Base-by-base conservation (phyloP, 1,140 invertebrate species). In the Drosophila trapezifrons region DNA sequence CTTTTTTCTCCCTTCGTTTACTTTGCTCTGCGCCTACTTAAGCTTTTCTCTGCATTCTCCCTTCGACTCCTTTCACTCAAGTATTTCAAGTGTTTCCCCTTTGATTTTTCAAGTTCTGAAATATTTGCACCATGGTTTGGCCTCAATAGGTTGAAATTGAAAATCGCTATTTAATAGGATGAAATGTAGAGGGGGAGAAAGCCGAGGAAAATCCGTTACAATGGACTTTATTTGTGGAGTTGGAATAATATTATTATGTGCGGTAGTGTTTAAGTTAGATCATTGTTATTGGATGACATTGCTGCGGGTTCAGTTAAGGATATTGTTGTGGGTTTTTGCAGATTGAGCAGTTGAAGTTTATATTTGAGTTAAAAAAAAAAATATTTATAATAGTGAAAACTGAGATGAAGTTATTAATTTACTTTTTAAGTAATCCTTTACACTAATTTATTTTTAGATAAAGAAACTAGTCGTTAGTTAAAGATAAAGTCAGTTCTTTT, bases 1-100 rank as follows among this genome's bases (percentile, higher is more conserved):
- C 49, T 8, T 15, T 18, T 42, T 10, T 27, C 35, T 43, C 25
- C 37, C 40, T 51, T 46, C 56, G 42, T 25, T 60, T 59, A 37
- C 57, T 65, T 76, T 55, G 25, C 47, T 43, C 47, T 69, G 75
- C 63, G 80, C 81, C 78, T 85, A 85, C 77, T 64, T 45, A 74
- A 76, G 70, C 76, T 70, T 70, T 65, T 70, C 76, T 63, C 77
- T 75, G 59, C 47, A 56, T 67, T 83, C 51, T 47, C 29, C 64
- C 29, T 78, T 69, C 42, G 32, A 46, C 47, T 57, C 56, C 60
- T 70, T 62, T 45, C 64, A 38, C 43, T 64, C 58, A 76, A 82
- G 75, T 63, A 85, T 85, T 80, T 73, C 65, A 77, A 84, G 75
- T 69, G 74, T 76, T 70, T 85, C 40, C 37, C 40, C 57, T 58